Conservation (phyloP, 2,888 invertebrate genomes). For the Cosmopolites sordidus region DNA sequence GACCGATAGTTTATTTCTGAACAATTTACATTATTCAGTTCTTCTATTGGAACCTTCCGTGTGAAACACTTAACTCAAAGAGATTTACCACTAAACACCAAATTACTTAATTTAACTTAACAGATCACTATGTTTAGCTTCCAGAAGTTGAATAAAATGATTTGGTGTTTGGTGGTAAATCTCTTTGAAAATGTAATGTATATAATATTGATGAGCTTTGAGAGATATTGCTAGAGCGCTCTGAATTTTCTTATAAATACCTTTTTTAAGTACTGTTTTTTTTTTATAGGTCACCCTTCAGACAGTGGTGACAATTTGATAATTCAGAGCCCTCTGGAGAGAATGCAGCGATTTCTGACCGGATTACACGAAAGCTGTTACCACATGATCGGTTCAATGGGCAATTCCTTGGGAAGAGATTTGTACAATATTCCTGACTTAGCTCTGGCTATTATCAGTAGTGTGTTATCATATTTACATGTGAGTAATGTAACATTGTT, state of each 20-base stretch:
- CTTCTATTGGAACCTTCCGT: too few species aligned
- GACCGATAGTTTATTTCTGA: too few species aligned
- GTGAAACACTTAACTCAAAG: too few species aligned
- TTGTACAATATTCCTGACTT: slow-evolving; percentile 76
- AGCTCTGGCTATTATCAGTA: slow-evolving; percentile 67
- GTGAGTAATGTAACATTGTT: slow-evolving; percentile 39
- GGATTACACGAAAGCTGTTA: slow-evolving; percentile 78
- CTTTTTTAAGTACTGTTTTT: background rate
- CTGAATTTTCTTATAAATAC: background rate
- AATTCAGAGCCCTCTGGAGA: slow-evolving; percentile 59
- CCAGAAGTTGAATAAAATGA: too few species aligned
- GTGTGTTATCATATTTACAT: slow-evolving; percentile 66
- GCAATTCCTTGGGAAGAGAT: slow-evolving; percentile 77
- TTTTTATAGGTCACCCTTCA: slow-evolving; percentile 14
- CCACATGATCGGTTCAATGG: slow-evolving; percentile 74
- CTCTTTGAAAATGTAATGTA: too few species aligned
- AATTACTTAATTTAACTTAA: too few species aligned
- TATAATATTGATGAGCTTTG: too few species aligned
- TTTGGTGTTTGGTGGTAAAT: too few species aligned
- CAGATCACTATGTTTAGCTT: too few species aligned
- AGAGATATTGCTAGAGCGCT: background rate
- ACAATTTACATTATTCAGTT: too few species aligned
- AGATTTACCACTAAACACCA: too few species aligned
- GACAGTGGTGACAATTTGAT: slow-evolving; percentile 29
- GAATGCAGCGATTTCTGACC: slow-evolving; percentile 81